Conservation (phyloP, 2,797 vertebrate species). For the Dendrocincla tyrannina region DNA sequence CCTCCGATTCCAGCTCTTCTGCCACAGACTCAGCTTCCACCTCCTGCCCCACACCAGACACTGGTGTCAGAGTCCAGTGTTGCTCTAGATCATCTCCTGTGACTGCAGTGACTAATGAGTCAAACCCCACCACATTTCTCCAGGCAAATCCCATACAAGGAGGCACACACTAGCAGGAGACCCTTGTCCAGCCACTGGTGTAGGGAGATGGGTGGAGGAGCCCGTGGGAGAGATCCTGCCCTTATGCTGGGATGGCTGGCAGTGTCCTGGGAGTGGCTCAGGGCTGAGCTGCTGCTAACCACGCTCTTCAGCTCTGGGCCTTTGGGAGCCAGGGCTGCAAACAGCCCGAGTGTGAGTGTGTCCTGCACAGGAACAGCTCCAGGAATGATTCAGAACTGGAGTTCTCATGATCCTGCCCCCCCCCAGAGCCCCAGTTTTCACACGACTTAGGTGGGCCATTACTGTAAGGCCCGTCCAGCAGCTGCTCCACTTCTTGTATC, state of each 20-base stretch:
- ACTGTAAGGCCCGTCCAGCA: not conserved
- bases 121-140: not conserved
- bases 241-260: not conserved
- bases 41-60: rapidly evolving
- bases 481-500: slow-evolving; percentile 11
- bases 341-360: not conserved
- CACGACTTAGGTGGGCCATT: slow-evolving; percentile 53
- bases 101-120: not conserved
- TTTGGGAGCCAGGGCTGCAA: not conserved
- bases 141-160: rapidly evolving
- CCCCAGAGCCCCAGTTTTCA: not conserved
- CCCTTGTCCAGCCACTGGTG: not conserved
- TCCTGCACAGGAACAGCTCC: slow-evolving; percentile 20
- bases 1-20: not conserved
- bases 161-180: not conserved
- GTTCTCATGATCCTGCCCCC: not conserved
- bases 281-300: not conserved
- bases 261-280: not conserved
- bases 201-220: not conserved
- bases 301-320: not conserved
- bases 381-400: slow-evolving; percentile 1
- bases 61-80: not conserved
- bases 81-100: not conserved
- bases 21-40: not conserved
- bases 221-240: rapidly evolving